A percentile compares a stretch with the other conserved stretches of the same genome.
Evolutionary conservation across 2,888 invertebrate genomes (phyloP).

Genomic region (Acanthosepion lycidas): DNA sequence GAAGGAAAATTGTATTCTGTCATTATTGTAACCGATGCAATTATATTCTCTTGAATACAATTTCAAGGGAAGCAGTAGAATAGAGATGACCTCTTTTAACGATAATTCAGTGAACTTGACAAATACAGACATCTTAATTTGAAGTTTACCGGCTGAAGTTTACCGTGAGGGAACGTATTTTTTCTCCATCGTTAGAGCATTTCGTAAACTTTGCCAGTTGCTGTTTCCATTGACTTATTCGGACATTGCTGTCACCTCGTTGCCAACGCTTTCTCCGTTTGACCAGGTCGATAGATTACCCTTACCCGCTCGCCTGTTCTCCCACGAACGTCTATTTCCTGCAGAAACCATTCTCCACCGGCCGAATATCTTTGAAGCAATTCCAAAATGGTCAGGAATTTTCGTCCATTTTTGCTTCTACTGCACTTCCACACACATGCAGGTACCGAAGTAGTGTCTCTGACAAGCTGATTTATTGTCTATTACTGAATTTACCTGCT

Average conservation of each 20-base stretch:
- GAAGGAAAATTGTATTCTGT: too few species aligned
- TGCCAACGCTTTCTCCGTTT: background rate
- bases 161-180: background rate
- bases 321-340: background rate
- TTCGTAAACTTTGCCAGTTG: constrained; percentile 2
- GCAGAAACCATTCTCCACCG: background rate
- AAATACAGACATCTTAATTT: background rate
- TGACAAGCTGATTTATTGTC: background rate
- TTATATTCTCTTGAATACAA: too few species aligned
- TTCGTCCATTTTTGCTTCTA: background rate
- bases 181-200: background rate
- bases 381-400: background rate
- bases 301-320: background rate
- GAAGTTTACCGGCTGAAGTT: background rate
- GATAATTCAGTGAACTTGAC: background rate
- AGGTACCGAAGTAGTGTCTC: background rate
- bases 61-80: too few species aligned
- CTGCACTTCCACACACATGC: background rate
- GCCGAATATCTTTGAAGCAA: constrained; percentile 18
- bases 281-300: background rate
- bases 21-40: too few species aligned
- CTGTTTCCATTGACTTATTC: constrained; percentile 18
- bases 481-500: too few species aligned
- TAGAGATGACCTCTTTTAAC: too few species aligned
- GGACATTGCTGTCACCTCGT: background rate